Percentiles rank a stretch among this genome's conserved stretches.
These are phyloP conservation scores for Zenarchopterus dispar DNA, from an alignment of 2,797 vertebrate species.

Conservation along the genomic window DNA sequence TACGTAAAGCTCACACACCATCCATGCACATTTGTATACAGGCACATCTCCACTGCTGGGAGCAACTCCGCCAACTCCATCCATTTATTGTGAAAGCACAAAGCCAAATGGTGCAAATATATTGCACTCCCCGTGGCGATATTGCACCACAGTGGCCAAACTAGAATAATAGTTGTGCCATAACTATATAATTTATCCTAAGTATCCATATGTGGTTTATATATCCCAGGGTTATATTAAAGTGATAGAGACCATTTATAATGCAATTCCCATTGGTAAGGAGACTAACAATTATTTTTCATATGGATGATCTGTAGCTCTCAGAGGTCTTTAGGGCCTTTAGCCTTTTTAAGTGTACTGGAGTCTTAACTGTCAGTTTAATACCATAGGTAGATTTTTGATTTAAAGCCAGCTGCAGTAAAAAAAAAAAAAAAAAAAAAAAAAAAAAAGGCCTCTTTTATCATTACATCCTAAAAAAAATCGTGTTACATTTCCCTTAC, in stretches of 20 bases:
- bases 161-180: conserved; percentile 60
- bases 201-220: conserved; percentile 59
- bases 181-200: conserved; percentile 64
- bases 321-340: conserved; percentile 25
- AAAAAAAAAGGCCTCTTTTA: background rate
- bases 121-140: conserved; percentile 58
- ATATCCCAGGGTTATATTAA: conserved; percentile 40
- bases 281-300: conserved; percentile 62
- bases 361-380: conserved; percentile 23
- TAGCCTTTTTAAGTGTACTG: conserved; percentile 7
- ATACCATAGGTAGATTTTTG: conserved; percentile 7
- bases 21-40: conserved; percentile 22
- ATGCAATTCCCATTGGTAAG: conserved; percentile 35
- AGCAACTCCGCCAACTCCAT: conserved; percentile 47
- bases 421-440: background rate
- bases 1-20: conserved; percentile 6
- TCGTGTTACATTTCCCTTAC: background rate
- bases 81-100: conserved; percentile 65
- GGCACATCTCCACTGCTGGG: conserved; percentile 28
- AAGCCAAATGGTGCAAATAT: conserved; percentile 74
- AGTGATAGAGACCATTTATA: conserved; percentile 59
- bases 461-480: background rate
- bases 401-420: conserved; percentile 1
- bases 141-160: conserved; percentile 47
- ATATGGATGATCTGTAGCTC: conserved; percentile 26